Evolutionary conservation across 2,113 vertebrate species (phyloP).

Genomic region (Leptosomus discolor): DNA sequence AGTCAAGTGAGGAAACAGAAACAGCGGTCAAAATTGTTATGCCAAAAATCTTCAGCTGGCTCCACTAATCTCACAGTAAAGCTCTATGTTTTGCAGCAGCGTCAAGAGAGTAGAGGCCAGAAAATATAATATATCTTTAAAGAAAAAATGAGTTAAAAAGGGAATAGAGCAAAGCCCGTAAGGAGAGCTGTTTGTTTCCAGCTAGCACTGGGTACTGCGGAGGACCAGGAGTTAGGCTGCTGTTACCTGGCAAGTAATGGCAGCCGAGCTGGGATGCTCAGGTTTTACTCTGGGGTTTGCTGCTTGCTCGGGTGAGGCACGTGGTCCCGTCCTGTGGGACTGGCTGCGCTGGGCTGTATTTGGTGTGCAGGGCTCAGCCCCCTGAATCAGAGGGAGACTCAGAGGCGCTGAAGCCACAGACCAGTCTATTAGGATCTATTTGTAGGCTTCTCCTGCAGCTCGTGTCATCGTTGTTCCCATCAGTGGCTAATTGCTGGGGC

Average conservation of each 20-base stretch:
- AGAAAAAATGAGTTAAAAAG: background rate
- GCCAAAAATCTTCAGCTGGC: background rate
- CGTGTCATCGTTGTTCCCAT: accelerated
- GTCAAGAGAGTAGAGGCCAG: background rate
- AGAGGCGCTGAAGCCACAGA: background rate
- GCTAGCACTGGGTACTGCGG: background rate
- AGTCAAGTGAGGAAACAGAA: background rate
- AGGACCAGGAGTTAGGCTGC: accelerated
- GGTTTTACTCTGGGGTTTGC: background rate
- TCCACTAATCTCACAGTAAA: background rate
- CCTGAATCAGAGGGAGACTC: background rate
- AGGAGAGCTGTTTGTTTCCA: background rate
- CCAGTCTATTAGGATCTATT: accelerated
- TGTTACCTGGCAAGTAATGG: too few relatives aligned
- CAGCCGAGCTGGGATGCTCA: background rate
- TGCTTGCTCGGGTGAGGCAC: accelerated
- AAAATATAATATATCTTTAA: background rate
- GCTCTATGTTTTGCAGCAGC: background rate
- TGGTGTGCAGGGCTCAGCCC: background rate
- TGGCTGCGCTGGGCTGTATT: background rate
- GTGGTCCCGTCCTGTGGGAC: too few relatives aligned
- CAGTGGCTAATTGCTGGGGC: background rate
- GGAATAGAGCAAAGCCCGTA: background rate
- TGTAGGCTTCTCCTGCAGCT: background rate
- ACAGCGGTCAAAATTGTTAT: background rate